phyloP scores from a whole-genome alignment of 1,140 invertebrate species.

The Bicyclus anynana region DNA sequence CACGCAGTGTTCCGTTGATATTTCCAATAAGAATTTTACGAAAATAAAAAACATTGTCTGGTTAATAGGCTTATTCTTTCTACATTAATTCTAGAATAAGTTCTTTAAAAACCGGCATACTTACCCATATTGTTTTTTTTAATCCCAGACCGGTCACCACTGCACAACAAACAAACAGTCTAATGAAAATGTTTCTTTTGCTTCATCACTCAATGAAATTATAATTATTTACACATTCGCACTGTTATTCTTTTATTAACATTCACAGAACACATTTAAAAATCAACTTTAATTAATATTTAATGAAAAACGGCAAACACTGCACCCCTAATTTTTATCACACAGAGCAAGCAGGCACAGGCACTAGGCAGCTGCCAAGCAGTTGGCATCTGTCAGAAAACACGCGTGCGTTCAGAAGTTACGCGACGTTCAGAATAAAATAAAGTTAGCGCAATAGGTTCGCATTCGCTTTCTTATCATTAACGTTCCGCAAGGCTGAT shows the following conservation, averaged over 20 bases:
- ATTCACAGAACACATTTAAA: slow-evolving; percentile 5
- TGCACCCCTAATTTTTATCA: not conserved
- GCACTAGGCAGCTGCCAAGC: not conserved
- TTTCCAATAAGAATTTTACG: not conserved
- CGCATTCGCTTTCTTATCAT: not conserved
- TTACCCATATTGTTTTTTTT: slow-evolving; percentile 58
- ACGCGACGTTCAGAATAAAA: not conserved
- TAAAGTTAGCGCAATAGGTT: not conserved
- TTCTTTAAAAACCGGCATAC: slow-evolving; percentile 41
- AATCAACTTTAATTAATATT: slow-evolving; percentile 1
- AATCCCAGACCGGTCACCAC: slow-evolving; percentile 24
- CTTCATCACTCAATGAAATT: slow-evolving; percentile 58
- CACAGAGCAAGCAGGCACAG: not conserved
- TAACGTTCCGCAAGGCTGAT: not conserved
- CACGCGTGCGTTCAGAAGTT: slow-evolving; percentile 45
- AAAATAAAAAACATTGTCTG: too few relatives aligned
- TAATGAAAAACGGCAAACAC: not conserved
- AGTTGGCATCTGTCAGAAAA: slow-evolving; percentile 41
- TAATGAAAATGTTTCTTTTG: slow-evolving; percentile 33
- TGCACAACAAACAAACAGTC: slow-evolving; percentile 30
- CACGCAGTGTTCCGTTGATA: not conserved
- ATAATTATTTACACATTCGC: slow-evolving; percentile 39
- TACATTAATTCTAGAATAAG: not conserved
- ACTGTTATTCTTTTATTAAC: slow-evolving; percentile 27
- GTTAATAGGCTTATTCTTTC: too few relatives aligned